Conservation (phyloP, 2,113 vertebrate genomes). For the Ailurus styani region DNA sequence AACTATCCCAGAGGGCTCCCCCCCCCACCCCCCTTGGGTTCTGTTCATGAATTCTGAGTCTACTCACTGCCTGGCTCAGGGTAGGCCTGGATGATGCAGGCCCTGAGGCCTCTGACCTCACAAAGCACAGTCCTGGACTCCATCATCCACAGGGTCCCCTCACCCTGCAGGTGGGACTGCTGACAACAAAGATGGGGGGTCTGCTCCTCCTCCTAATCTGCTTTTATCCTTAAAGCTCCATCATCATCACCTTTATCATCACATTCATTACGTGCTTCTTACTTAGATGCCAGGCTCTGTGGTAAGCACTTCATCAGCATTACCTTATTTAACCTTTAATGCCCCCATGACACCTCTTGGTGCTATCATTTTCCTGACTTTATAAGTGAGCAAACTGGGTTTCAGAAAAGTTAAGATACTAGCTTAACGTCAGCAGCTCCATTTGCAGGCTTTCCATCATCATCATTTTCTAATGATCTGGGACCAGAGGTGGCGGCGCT, state of each 20-base stretch:
- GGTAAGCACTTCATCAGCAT: neutral
- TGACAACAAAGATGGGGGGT: neutral
- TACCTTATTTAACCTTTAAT: neutral
- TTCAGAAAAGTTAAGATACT: constrained; percentile 42
- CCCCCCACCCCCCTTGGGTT: neutral
- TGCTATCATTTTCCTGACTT: constrained; percentile 9
- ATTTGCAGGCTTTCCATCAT: neutral
- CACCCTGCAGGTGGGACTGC: neutral
- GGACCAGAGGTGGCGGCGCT: neutral
- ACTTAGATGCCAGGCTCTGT: neutral
- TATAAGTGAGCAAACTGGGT: neutral
- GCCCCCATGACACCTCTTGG: neutral
- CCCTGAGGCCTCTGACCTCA: neutral
- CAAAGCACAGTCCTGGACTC: neutral
- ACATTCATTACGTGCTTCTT: neutral
- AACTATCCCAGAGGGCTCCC: neutral
- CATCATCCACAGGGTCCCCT: neutral
- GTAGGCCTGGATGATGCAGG: neutral
- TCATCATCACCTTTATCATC: neutral
- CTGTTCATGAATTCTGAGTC: neutral
- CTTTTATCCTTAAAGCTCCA: neutral
- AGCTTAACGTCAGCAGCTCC: neutral
- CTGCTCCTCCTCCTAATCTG: neutral
- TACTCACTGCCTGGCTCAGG: neutral
- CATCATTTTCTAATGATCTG: neutral